Evolutionary conservation across 2,113 vertebrate species (phyloP).

Genomic region (Camelus dromedarius): DNA sequence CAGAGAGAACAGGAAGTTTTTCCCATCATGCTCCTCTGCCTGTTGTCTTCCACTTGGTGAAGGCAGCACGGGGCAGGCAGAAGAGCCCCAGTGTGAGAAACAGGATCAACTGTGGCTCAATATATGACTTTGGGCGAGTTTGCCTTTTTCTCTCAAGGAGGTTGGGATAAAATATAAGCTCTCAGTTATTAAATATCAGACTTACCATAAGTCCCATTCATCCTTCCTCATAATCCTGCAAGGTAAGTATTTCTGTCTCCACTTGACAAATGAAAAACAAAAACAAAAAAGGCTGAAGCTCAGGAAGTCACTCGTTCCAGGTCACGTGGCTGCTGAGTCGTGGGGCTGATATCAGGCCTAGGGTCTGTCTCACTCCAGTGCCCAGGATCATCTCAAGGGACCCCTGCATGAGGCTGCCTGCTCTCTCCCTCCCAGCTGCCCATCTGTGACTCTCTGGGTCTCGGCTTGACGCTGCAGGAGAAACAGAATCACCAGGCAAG

Average conservation of each 20-base stretch:
- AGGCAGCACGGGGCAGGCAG: background rate
- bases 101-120: background rate
- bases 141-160: background rate
- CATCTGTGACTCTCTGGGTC: background rate
- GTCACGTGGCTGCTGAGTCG: background rate
- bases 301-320: background rate
- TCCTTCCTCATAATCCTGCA: slow-evolving; percentile 19
- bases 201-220: background rate
- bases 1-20: slow-evolving; percentile 17
- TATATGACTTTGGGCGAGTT: background rate
- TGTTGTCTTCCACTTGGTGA: background rate
- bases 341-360: background rate
- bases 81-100: background rate
- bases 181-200: background rate
- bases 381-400: background rate
- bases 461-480: background rate
- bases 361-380: background rate
- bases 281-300: background rate
- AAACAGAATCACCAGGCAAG: slow-evolving; percentile 10
- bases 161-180: background rate
- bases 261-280: background rate
- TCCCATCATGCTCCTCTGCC: slow-evolving; percentile 29
- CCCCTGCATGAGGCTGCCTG: background rate
- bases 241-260: background rate
- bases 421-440: background rate